A percentile compares a stretch with the other conserved stretches of the same genome.
phyloP scores from a whole-genome alignment of 2,888 invertebrate species.

The Escarpia spicata region DNA sequence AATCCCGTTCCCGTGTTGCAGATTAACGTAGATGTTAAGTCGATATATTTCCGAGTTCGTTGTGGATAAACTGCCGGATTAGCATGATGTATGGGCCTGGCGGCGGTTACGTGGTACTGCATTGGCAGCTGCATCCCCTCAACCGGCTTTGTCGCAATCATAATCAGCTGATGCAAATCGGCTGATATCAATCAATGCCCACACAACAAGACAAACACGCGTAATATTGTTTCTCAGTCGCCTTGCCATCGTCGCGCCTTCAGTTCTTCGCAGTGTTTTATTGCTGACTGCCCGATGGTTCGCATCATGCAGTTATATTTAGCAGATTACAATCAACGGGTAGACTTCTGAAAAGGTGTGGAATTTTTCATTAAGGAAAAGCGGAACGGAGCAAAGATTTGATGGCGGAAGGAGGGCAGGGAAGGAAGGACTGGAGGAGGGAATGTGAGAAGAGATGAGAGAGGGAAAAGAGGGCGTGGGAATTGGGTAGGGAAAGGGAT shows the following conservation, averaged over 20 bases:
- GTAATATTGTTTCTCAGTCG: slow-evolving; percentile 7
- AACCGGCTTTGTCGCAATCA: not conserved
- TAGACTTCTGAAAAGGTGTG: not conserved
- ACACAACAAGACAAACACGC: not conserved
- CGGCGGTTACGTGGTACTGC: not conserved
- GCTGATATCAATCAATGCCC: not conserved
- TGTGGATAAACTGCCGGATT: not conserved
- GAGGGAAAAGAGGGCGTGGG: not conserved
- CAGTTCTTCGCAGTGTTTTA: not conserved
- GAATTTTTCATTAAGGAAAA: not conserved
- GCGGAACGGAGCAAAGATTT: not conserved
- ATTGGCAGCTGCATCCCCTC: not conserved
- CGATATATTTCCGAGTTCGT: not conserved
- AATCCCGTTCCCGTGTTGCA: not conserved
- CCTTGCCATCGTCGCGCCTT: not conserved
- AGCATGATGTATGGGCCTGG: not conserved
- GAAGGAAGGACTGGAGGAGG: not conserved
- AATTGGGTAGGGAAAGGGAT: not conserved
- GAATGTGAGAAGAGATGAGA: not conserved
- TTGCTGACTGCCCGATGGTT: not conserved
- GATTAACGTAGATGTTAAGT: slow-evolving; percentile 1
- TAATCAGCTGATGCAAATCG: slow-evolving; percentile 16
- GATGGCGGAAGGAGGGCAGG: not conserved
- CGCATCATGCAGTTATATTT: not conserved
- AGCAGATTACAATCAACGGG: not conserved